A percentile compares a stretch with the other conserved stretches of the same genome.
Evolutionary conservation across 2,113 vertebrate species (phyloP).

Genomic region (Megaleporinus macrocephalus): DNA sequence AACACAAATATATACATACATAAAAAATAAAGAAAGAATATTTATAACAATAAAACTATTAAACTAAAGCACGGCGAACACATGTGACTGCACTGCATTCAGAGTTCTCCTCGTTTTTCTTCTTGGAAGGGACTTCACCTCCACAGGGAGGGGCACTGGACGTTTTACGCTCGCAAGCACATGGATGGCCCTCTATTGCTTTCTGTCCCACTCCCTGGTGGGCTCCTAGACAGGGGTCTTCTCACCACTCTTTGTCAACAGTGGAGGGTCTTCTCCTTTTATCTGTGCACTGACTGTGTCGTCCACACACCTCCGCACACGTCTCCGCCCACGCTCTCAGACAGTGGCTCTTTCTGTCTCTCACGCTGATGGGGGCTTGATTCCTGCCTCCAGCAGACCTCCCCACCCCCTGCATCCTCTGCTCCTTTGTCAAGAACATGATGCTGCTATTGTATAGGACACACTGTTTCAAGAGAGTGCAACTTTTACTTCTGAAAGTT

Average conservation of each 20-base stretch:
- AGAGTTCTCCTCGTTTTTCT: background rate
- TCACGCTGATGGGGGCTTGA: constrained; percentile 9
- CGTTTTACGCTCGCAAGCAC: constrained; percentile 29
- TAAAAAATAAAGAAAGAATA: background rate
- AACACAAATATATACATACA: too few relatives aligned
- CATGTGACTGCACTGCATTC: background rate
- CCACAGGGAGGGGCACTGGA: constrained; percentile 8
- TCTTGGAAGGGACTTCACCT: background rate
- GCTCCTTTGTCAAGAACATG: background rate
- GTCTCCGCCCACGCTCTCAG: background rate
- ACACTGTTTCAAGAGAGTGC: background rate
- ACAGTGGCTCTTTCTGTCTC: constrained; percentile 15
- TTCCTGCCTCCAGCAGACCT: background rate
- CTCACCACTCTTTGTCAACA: constrained; percentile 28
- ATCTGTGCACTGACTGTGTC: constrained; percentile 28
- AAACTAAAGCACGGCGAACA: background rate
- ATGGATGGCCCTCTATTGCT: constrained; percentile 35
- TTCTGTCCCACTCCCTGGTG: constrained; percentile 21
- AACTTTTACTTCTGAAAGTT: background rate
- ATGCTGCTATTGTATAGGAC: background rate
- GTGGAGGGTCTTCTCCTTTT: constrained; percentile 26
- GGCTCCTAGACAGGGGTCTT: constrained; percentile 4
- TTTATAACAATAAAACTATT: background rate
- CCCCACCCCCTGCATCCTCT: background rate
- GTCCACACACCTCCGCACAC: constrained; percentile 5